Evolutionary conservation across 2,113 vertebrate genomes (phyloP), one percentile per base, ranked within the genome.

Genomic region (Emberiza fucata): DNA sequence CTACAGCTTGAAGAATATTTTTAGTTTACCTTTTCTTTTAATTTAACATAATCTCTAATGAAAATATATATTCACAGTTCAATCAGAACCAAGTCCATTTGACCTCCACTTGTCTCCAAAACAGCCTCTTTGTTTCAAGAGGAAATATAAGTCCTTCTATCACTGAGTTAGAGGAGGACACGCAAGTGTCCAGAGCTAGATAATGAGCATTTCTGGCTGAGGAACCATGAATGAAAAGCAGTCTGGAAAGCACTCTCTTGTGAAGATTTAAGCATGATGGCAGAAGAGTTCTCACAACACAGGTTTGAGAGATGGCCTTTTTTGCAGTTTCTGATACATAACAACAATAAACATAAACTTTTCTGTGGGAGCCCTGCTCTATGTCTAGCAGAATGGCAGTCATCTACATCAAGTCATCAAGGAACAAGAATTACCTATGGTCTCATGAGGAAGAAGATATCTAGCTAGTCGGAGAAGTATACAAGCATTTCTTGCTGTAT

Each of bases 131-230:
- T 40, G 10, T 48, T 88, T 54, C 35, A 51, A 80, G 18, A 68
- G 22, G 16, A 60, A 82, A 85, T 23, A 2, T 1, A 75, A 61
- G 7, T 35, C 31, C 24, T 81, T 54, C 37, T 56, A 3, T 21
- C 11, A 39, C 9, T 23, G 12, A 61, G 3, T 28, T 31, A 37
- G 19, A 63, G 22, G 28, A 61, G 60, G 24, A 44, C 24, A 56
- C 0, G 0, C 14, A 79, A 29, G 10, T 35, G 33, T 75, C 29
- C 3, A 5, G 17, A 39, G 12, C 33, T 45, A 45, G 9, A 40
- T 1, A 65, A 60, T n/a, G 11, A 47, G 29, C 47, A 85, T 25
- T 86, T 68, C 39, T 48, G 35, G 2, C 29, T 84, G 7, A 9
- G 14, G 11, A 11, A 69, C 45, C 8, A 14, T 37, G 9, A 20